Conservation (phyloP, 1,140 invertebrate species). For the Reticulitermes speratus region DNA sequence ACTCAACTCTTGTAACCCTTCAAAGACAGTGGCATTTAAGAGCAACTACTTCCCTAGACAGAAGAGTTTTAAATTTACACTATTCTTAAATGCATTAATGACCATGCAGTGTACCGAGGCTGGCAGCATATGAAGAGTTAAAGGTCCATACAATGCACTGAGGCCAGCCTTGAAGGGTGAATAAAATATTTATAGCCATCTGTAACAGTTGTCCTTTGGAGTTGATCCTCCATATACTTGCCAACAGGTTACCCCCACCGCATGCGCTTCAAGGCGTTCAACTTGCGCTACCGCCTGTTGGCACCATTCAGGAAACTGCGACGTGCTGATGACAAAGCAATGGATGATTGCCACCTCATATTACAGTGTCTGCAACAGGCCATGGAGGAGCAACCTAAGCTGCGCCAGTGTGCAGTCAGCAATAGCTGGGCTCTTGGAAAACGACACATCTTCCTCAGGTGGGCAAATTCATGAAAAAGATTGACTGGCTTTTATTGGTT, state of each 20-base stretch:
- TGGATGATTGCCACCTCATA: constrained; percentile 77
- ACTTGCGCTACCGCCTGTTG: constrained; percentile 77
- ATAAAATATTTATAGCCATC: too few species aligned
- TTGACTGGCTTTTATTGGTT: too few species aligned
- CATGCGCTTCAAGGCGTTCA: constrained; percentile 94
- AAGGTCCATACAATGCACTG: too few species aligned
- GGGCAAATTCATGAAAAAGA: constrained; percentile 13
- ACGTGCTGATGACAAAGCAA: constrained; percentile 74
- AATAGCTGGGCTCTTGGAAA: constrained; percentile 90
- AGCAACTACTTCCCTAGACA: too few species aligned
- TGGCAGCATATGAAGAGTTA: too few species aligned
- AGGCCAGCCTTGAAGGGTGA: too few species aligned
- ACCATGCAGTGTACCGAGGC: too few species aligned
- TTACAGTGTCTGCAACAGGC: constrained; percentile 59
- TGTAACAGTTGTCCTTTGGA: background rate
- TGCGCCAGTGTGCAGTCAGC: constrained; percentile 46
- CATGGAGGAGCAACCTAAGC: constrained; percentile 45
- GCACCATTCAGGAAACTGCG: constrained; percentile 73
- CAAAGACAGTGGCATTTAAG: too few species aligned
- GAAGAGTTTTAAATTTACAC: too few species aligned
- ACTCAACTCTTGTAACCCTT: too few species aligned
- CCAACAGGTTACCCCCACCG: constrained; percentile 80
- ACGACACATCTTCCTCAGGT: constrained; percentile 84
- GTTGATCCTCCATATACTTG: constrained; percentile 20
- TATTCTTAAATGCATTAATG: too few species aligned